Evolutionary conservation across 2,888 invertebrate genomes (phyloP).

Genomic region (Tipula helvola): DNA sequence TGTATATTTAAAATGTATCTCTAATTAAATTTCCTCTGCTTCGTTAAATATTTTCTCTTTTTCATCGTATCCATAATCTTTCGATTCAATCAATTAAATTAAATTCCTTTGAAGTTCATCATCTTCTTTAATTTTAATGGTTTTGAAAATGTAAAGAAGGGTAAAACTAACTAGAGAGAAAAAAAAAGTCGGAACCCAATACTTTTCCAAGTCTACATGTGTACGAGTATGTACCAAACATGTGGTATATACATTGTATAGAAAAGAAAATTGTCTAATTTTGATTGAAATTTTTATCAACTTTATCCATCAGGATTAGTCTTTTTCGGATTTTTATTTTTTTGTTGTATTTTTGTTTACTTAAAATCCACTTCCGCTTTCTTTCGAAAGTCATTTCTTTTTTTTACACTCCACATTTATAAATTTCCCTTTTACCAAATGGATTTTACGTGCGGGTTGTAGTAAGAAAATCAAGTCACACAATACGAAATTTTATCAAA

Average conservation of each 20-base stretch:
- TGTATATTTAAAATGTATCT: not conserved
- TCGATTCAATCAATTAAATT: not conserved
- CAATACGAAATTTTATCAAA: not conserved
- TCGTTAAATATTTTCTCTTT: not conserved
- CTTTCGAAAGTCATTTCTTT: not conserved
- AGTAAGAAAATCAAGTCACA: not conserved
- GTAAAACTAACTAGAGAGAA: not conserved
- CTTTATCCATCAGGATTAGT: not conserved
- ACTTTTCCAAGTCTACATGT: not conserved
- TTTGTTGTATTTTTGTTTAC: not conserved
- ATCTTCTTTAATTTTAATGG: not conserved
- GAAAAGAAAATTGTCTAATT: not conserved
- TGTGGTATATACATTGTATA: not conserved
- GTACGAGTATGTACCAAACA: not conserved
- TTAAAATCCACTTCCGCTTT: not conserved
- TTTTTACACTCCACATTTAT: not conserved
- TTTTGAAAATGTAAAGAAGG: not conserved
- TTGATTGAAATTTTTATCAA: not conserved
- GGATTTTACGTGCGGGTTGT: not conserved
- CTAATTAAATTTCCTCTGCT: not conserved
- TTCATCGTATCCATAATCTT: not conserved
- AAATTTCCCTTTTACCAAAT: not conserved
- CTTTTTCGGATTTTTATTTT: not conserved
- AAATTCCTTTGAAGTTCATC: not conserved
- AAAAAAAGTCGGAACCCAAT: not conserved